Conservation (phyloP, 2,113 vertebrate genomes). For the Eulemur macaco region DNA sequence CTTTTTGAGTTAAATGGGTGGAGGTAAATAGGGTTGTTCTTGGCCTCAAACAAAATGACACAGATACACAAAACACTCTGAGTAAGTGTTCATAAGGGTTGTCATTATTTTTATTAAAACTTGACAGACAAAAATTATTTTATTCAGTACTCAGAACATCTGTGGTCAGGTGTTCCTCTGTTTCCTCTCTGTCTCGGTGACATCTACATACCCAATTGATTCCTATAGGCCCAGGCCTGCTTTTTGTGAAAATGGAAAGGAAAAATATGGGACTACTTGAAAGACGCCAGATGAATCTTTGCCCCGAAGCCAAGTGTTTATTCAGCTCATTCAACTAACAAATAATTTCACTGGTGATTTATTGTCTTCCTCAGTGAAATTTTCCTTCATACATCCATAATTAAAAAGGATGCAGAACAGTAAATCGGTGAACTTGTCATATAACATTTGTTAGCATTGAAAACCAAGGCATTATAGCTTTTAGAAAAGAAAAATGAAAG, state of each 20-base stretch:
- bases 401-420: conserved; percentile 62
- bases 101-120: background rate
- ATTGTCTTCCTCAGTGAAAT: conserved; percentile 56
- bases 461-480: conserved; percentile 42
- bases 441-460: conserved; percentile 21
- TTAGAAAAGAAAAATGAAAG: conserved; percentile 43
- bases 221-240: background rate
- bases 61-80: too few species aligned
- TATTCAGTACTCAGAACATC: background rate
- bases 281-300: conserved; percentile 41
- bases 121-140: background rate
- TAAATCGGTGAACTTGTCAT: conserved; percentile 55
- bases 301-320: conserved; percentile 62
- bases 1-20: background rate
- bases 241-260: conserved; percentile 19
- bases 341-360: conserved; percentile 67
- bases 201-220: background rate
- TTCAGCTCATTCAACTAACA: conserved; percentile 61
- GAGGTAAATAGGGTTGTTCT: background rate
- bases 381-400: conserved; percentile 58
- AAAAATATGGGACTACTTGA: conserved; percentile 8
- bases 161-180: background rate
- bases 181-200: background rate
- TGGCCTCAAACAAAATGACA: background rate
- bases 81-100: background rate